These are phyloP conservation scores for Prunella strophiata DNA, from an alignment of 2,797 vertebrate genomes.

Conservation along the genomic window DNA sequence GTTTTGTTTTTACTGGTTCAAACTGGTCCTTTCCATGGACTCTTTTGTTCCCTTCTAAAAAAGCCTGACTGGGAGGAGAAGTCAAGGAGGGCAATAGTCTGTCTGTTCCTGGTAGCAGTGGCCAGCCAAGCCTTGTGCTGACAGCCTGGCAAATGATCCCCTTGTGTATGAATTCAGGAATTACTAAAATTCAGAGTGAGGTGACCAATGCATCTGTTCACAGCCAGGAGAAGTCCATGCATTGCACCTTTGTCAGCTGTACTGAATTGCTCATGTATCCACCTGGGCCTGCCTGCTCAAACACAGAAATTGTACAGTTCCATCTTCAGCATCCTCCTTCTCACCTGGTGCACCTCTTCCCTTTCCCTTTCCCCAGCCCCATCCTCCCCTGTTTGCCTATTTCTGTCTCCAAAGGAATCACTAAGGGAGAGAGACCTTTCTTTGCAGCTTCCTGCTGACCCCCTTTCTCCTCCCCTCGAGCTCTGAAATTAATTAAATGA, in stretches of 20 bases:
- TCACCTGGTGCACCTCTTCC: neutral
- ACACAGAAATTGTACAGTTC: neutral
- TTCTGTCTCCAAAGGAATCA: neutral
- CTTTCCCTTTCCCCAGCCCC: neutral
- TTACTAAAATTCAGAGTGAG: neutral
- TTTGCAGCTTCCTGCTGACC: slow-evolving; percentile 31
- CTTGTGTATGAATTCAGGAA: neutral
- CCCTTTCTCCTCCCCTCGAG: slow-evolving; percentile 32
- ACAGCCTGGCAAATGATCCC: neutral
- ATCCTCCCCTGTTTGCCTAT: neutral
- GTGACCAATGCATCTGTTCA: neutral
- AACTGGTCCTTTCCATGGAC: neutral
- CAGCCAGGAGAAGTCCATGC: neutral
- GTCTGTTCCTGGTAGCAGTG: neutral
- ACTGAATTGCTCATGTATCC: rapidly evolving
- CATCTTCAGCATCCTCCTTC: neutral
- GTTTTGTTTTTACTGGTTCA: neutral
- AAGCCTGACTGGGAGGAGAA: neutral
- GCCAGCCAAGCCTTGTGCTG: neutral
- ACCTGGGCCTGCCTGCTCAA: rapidly evolving
- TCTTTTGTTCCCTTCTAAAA: neutral
- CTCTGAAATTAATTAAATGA: slow-evolving; percentile 89
- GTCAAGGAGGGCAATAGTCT: neutral
- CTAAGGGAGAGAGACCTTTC: slow-evolving; percentile 11
- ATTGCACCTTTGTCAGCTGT: neutral